Evolutionary conservation across 2,888 invertebrate species (phyloP), one percentile per base, ranked within the genome.

Genomic region (Eugnorisma glareosa): DNA sequence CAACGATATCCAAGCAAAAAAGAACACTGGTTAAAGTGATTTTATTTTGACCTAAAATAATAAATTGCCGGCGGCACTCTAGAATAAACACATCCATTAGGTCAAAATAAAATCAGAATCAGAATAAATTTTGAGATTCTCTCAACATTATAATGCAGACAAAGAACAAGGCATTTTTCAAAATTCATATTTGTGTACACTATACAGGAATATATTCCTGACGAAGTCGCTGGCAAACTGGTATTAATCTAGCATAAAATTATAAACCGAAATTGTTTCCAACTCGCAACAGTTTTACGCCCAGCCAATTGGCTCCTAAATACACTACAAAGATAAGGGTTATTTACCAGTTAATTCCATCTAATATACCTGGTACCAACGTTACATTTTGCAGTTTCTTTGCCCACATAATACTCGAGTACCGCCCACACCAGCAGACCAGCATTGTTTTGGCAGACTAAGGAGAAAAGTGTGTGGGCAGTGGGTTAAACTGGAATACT

Each of bases 341-440:
- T 69, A 75, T 75, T 54, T 45, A 74, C 73, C 64, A 69, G 57
- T 69, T 24, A 10, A 45, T 21, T 77, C 59, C 37, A 77, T 37
- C 15, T 31, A 45, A 51, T 69, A 69, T 57, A 76, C 45, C 18
- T 18, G 59, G 45, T 66, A 64, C 28, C 43, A 45, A 82, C 51
- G 66, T 67, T 70, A 64, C 37, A 86, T 45, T 73, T 66, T 57
- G 73, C 67, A 45, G 67, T 75, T 80, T 68, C 66, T 79, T 83
- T 69, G 48, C 43, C 31, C 57, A 63, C 72, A 73, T 40, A 57
- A 54, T 37, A 51, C 66, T 63, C 70, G 28, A 63, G 35, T 43
- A 31, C 59, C 84, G 72, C 86, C 84, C 67, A 84, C 84, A 24
- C 3, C 2, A 43, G 28, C 67, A 84, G 86, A 24, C 3, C 2